These are phyloP conservation scores for Squalus acanthias DNA, from an alignment of 2,797 vertebrate species.

Conservation along the genomic window DNA sequence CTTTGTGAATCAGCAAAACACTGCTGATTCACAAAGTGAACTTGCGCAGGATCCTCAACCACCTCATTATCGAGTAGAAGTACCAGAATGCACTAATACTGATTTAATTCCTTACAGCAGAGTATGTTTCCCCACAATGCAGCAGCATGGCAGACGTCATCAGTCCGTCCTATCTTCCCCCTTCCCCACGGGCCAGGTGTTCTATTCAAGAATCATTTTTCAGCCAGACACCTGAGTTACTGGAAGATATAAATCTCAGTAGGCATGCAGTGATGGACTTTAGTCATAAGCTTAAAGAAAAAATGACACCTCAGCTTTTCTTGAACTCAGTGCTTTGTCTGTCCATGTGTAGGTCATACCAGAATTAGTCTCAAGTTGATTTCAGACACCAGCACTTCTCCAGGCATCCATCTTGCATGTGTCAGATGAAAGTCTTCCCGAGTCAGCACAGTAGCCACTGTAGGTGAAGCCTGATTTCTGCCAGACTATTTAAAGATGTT, in stretches of 20 bases:
- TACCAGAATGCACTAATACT: not conserved
- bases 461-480: not conserved
- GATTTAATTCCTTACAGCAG: not conserved
- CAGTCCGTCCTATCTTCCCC: not conserved
- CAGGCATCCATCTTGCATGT: not conserved
- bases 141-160: not conserved
- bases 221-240: not conserved
- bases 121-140: not conserved
- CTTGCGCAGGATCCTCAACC: not conserved
- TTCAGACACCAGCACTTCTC: not conserved
- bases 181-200: not conserved
- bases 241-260: not conserved
- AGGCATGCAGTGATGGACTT: too few relatives aligned
- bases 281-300: not conserved
- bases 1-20: not conserved
- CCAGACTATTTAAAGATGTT: not conserved
- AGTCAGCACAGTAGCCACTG: not conserved
- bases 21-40: not conserved
- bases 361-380: not conserved
- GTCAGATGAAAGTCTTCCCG: not conserved
- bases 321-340: not conserved
- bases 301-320: not conserved
- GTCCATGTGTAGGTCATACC: not conserved
- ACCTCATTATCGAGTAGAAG: not conserved
- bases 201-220: not conserved